Base-by-base conservation (phyloP, 2,888 invertebrate species). In the Neoascia interrupta region DNA sequence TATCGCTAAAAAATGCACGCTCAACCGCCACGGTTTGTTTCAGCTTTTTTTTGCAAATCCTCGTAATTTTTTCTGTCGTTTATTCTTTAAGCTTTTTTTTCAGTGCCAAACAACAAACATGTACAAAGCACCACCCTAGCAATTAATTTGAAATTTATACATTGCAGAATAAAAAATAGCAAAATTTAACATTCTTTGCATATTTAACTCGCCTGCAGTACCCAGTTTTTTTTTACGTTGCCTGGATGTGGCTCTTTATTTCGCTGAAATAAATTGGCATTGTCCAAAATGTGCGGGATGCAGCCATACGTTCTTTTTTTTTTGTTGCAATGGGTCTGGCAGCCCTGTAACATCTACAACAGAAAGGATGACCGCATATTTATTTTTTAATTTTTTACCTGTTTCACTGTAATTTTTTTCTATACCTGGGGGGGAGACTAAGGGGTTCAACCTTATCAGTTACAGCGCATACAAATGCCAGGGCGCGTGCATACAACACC, bases 141-240 rank as follows among this genome's bases (percentile, higher is more conserved):
- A 79, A 79, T 79, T 79, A 72, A 79, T 79, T 79, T 79, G 47
- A 79, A 64, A 79, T 72, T 66, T 72, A 79, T 79, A 79, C 54
- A 53, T 54, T 47, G 21, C 23, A 49, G 16, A 8, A 10, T 16
- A 56, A 72, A 41, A 43, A 13, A 31, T 5, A 49, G 43, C 68
- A 54, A 36, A 54, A 6, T 49, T 47, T 34, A 43, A 28, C 64
- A 79, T 79, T 72, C 76, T 47, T 64, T 72, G 58, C 70, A 66
- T 56, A 64, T 58, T 51, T 26, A 56, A 56, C 51, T 54, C 37
- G 19, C 26, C 10, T 37, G 36, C 13, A 23, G 39, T 10, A 26
- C 41, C 39, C 45, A 53, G 15, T 18, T 47, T 41, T 61, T 45
- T 58, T 53, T 47, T 10, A 56, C 39, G 19, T 36, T 31, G 19